Percentiles rank a stretch among this genome's conserved stretches.
phyloP scores from a whole-genome alignment of 1,140 invertebrate genomes.

The Oryctes rhinoceros region DNA sequence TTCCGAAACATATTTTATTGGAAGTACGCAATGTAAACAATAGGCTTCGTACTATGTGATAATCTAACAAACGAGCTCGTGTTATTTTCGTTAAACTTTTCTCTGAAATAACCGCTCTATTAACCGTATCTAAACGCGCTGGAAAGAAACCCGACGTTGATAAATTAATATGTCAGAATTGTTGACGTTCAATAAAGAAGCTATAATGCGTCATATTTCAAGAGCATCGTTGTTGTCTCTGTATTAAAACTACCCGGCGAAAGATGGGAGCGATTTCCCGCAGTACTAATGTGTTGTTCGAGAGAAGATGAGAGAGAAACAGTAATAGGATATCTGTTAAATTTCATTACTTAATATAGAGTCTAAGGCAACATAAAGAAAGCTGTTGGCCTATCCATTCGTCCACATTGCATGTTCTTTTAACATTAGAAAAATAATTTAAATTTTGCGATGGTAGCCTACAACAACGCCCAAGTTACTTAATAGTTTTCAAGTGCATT shows the following conservation, averaged over 20 bases:
- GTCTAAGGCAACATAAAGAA: no score
- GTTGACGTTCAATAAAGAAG: slow-evolving; percentile 8
- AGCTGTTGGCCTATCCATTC: no score
- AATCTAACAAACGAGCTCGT: background rate
- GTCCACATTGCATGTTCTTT: no score
- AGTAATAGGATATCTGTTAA: background rate
- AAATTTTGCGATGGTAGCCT: no score
- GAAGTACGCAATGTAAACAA: background rate
- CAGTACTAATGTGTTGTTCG: background rate
- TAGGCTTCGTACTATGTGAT: background rate
- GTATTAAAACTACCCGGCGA: background rate
- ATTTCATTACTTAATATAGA: no score
- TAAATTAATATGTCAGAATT: background rate
- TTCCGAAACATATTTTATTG: background rate
- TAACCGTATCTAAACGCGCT: background rate
- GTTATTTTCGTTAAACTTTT: background rate
- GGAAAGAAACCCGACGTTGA: background rate
- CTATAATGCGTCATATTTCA: background rate
- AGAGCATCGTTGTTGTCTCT: background rate
- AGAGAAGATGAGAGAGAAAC: background rate
- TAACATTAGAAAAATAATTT: no score
- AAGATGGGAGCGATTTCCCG: background rate
- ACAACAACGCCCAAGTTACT: no score
- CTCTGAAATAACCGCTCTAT: background rate
- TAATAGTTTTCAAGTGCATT: no score